Evolutionary conservation across 2,888 invertebrate species (phyloP).

Genomic region (Coenonympha arcania): DNA sequence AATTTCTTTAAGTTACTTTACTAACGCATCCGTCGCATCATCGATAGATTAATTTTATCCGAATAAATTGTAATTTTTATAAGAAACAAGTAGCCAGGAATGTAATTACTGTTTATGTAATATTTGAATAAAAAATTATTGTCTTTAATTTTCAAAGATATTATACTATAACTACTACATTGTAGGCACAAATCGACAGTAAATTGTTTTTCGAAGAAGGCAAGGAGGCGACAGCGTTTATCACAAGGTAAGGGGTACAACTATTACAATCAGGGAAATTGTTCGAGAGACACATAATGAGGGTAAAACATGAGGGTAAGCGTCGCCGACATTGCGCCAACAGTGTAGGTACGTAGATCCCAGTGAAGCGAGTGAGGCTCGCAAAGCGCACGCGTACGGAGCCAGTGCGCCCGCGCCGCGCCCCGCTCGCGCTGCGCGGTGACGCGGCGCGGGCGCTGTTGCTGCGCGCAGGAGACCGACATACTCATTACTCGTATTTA

Average conservation of each 20-base stretch:
- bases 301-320: slow-evolving; percentile 19
- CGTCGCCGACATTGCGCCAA: slow-evolving; percentile 41
- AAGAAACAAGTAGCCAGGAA: too few relatives aligned
- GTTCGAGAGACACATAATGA: slow-evolving; percentile 4
- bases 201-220: slow-evolving; percentile 12
- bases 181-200: slow-evolving; percentile 44
- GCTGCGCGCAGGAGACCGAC: slow-evolving; percentile 55
- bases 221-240: slow-evolving; percentile 26
- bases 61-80: too few relatives aligned
- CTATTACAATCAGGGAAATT: slow-evolving; percentile 11
- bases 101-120: too few relatives aligned
- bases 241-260: slow-evolving; percentile 14
- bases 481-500: slow-evolving; percentile 18
- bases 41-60: too few relatives aligned
- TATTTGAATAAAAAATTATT: too few relatives aligned
- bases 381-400: slow-evolving; percentile 59
- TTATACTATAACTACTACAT: slow-evolving; percentile 34
- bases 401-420: slow-evolving; percentile 49
- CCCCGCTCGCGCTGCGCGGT: slow-evolving; percentile 52
- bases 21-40: slow-evolving; percentile 70
- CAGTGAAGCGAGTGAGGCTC: slow-evolving; percentile 69
- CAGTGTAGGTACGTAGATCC: slow-evolving; percentile 56
- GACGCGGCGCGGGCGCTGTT: slow-evolving; percentile 51
- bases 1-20: slow-evolving; percentile 31
- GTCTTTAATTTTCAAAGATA: too few relatives aligned